phyloP scores from a whole-genome alignment of 2,888 invertebrate species.

The Phasia obesa region DNA sequence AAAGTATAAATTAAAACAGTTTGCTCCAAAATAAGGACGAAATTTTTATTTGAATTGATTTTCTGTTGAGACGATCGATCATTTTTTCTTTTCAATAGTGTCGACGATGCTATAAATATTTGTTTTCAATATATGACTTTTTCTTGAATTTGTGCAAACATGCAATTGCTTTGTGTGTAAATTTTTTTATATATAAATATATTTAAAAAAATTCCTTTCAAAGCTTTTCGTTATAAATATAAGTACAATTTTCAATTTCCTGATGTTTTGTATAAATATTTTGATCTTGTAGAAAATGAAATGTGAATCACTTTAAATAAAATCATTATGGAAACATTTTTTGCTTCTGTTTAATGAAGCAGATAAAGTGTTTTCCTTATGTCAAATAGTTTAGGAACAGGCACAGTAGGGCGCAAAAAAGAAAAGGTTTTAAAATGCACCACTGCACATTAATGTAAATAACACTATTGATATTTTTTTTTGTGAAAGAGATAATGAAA shows the following conservation, averaged over 20 bases:
- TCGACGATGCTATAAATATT: slow-evolving; percentile 10
- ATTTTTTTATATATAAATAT: background rate
- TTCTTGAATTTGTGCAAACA: background rate
- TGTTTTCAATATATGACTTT: background rate
- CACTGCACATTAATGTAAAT: too few relatives aligned
- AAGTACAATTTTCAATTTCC: slow-evolving; percentile 32
- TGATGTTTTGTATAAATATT: slow-evolving; percentile 14
- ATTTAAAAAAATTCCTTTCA: background rate
- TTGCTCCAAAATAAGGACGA: slow-evolving; percentile 18
- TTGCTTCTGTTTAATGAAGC: background rate
- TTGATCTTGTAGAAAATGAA: slow-evolving; percentile 24
- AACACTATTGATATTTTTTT: too few relatives aligned
- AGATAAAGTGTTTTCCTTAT: background rate
- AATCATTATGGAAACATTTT: slow-evolving; percentile 19
- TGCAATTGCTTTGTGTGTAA: background rate
- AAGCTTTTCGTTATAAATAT: too few relatives aligned
- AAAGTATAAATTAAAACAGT: background rate
- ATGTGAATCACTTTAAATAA: background rate
- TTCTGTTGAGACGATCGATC: slow-evolving; percentile 28
- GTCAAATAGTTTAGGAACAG: background rate
- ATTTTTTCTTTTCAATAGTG: slow-evolving; percentile 25
- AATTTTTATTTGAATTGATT: slow-evolving; percentile 39
- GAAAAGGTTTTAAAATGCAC: background rate
- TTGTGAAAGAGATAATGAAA: too few relatives aligned
- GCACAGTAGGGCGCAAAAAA: background rate